Base-by-base conservation (phyloP, 2,888 invertebrate species). In the Drosophila subquinaria region DNA sequence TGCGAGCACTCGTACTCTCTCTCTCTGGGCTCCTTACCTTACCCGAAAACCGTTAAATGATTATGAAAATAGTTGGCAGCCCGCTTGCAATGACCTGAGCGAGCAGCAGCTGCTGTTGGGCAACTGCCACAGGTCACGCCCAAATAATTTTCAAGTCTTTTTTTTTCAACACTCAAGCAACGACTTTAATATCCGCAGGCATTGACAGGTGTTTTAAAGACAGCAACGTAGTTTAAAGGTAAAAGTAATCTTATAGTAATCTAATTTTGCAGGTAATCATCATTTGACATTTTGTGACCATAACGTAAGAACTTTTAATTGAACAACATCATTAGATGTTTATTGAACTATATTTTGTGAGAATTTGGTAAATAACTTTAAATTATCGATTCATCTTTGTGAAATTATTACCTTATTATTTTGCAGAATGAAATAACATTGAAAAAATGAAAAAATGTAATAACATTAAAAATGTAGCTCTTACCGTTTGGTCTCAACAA, bases 61-160 rank as follows among this genome's bases (percentile, higher is more conserved):
- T 84, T 84, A 84, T 84, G 88, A 84, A 84, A 84, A 82, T 87
- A 69, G 83, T 84, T 87, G 87, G 87, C 82, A 84, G 71, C 52
- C 69, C 36, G 53, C 73, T 68, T 47, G 51, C 70, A 75, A 59
- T 84, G 87, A 82, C 84, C 83, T 81, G 59, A 62, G 45, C 64
- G 35, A 30, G 30, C 30, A 30, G 30, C 30, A 8, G 30, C 30
- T 30, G 30, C 23, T 65, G 65, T 71, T 82, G 69, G 72, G 67
- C 73, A 69, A 74, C 74, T 71, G 79, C 79, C 79, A 56, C 76
- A 77, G 79, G 75, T 83, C 75, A 87, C 87, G 84, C 83, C 87
- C 84, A 71, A 81, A 74, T 81, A 73, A 81, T 81, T 72, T 74
- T 67, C 59, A 71, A 79, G 81, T 77, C 67, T 62, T 78, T 73